These are phyloP conservation scores for Bellardia pandia DNA, from an alignment of 2,888 invertebrate species.

Conservation along the genomic window DNA sequence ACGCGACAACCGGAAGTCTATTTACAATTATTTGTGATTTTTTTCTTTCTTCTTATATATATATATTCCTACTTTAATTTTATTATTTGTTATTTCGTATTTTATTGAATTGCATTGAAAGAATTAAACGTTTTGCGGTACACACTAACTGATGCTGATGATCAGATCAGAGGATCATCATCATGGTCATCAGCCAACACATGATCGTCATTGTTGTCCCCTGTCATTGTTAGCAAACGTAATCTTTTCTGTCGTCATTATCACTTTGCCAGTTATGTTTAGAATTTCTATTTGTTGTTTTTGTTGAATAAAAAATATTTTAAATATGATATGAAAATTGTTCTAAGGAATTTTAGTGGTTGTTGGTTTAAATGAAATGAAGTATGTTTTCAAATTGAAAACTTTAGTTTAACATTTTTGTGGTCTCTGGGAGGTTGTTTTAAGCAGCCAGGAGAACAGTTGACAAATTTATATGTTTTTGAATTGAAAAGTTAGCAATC, in stretches of 20 bases:
- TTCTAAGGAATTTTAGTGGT: not conserved
- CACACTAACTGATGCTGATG: constrained; percentile 17
- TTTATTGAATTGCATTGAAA: constrained; percentile 57
- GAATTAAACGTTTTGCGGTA: constrained; percentile 60
- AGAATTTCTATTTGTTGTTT: constrained; percentile 44
- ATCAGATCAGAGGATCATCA: not conserved
- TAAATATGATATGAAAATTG: constrained; percentile 57
- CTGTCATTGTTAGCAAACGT: constrained; percentile 7
- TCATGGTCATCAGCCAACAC: not conserved
- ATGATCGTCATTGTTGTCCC: not conserved
- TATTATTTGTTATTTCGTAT: constrained; percentile 55
- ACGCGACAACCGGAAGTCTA: constrained; percentile 82
- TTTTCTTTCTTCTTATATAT: constrained; percentile 16
- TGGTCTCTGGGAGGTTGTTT: not conserved
- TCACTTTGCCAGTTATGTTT: constrained; percentile 28
- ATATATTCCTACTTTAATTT: constrained; percentile 32
- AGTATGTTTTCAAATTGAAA: constrained; percentile 4
- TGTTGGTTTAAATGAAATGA: not conserved
- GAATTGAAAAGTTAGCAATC: too few species aligned
- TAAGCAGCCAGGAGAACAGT: not conserved
- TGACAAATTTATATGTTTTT: too few species aligned
- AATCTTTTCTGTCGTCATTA: constrained; percentile 13
- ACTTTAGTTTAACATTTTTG: constrained; percentile 16
- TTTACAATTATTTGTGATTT: constrained; percentile 72
- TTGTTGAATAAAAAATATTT: constrained; percentile 36